Conservation (phyloP, 2,888 invertebrate genomes). For the Drosophila hamatofila region DNA sequence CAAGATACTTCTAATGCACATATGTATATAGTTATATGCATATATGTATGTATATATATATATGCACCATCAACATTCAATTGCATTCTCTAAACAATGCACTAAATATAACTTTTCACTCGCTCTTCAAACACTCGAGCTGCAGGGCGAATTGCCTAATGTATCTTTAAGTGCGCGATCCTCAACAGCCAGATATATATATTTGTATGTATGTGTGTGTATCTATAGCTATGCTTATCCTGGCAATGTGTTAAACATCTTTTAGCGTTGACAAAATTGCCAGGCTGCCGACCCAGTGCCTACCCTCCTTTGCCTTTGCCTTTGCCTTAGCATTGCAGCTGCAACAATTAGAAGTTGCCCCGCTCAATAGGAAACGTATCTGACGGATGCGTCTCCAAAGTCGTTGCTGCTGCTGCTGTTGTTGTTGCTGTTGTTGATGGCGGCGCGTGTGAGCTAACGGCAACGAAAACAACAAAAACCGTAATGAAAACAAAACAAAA, state of each 20-base stretch:
- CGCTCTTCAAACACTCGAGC: constrained; percentile 37
- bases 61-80: background rate
- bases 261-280: constrained; percentile 81
- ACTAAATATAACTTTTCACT: constrained; percentile 52
- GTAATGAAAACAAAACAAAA: constrained; percentile 25
- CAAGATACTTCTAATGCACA: constrained; percentile 9
- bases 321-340: constrained; percentile 60
- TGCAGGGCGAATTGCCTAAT: constrained; percentile 37
- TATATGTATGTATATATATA: background rate
- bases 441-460: constrained; percentile 63
- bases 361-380: constrained; percentile 65
- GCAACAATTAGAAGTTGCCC: constrained; percentile 74
- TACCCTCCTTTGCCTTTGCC: background rate
- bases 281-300: constrained; percentile 25
- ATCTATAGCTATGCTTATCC: constrained; percentile 12
- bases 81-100: constrained; percentile 52
- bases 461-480: constrained; percentile 52
- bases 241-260: constrained; percentile 82
- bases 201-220: background rate
- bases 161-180: constrained; percentile 42
- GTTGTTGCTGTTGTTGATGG: constrained; percentile 30
- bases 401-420: constrained; percentile 12
- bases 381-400: constrained; percentile 62
- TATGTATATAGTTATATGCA: background rate
- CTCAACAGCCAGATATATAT: constrained; percentile 1